Conservation (phyloP, 1,140 invertebrate species). For the Campoletis sonorensis region DNA sequence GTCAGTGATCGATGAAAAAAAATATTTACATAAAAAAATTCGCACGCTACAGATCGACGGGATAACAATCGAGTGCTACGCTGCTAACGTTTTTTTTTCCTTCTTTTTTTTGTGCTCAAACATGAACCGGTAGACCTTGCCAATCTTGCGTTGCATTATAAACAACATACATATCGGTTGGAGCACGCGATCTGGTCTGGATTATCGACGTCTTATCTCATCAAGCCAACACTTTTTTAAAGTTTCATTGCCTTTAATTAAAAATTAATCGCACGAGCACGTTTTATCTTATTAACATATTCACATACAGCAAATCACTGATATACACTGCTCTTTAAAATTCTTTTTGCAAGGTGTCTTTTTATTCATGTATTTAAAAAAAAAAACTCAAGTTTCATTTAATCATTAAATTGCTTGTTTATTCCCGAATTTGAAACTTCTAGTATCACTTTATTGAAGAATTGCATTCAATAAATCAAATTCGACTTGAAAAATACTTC, state of each 20-base stretch:
- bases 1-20: conserved; percentile 7
- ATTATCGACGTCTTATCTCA: neutral
- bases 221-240: neutral
- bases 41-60: neutral
- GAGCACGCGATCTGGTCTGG: conserved; percentile 33
- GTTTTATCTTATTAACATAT: conserved; percentile 25
- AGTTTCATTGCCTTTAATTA: conserved; percentile 4
- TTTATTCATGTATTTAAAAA: too few relatives aligned
- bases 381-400: too few relatives aligned
- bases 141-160: conserved; percentile 17
- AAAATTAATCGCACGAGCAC: neutral
- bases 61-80: conserved; percentile 16
- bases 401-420: too few relatives aligned
- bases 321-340: neutral
- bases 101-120: conserved; percentile 15
- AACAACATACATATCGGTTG: neutral
- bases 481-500: neutral
- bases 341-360: too few relatives aligned
- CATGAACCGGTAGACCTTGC: conserved; percentile 47
- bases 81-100: neutral
- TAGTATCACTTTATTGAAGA: too few relatives aligned
- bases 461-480: too few relatives aligned
- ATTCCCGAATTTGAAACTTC: too few relatives aligned
- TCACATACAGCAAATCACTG: neutral
- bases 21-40: conserved; percentile 6